Evolutionary conservation across 2,113 vertebrate genomes (phyloP).

Genomic region (Cheilinus undulatus): DNA sequence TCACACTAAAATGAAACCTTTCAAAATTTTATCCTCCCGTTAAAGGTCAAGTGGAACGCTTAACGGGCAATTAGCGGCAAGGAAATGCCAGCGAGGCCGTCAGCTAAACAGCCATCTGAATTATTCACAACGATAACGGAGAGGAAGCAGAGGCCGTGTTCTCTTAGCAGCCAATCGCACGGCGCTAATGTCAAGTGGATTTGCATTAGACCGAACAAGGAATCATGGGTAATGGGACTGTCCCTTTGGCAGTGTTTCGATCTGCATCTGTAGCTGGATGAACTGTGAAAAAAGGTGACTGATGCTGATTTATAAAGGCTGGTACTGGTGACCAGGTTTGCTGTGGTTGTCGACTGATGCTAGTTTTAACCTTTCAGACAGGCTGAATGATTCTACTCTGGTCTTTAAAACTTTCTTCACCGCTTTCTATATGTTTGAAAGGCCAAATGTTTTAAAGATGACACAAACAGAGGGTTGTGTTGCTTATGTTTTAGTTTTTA

Average conservation of each 20-base stretch:
- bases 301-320: slow-evolving; percentile 14
- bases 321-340: not conserved
- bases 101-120: slow-evolving; percentile 52
- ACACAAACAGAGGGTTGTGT: too few species aligned
- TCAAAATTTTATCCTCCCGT: slow-evolving; percentile 22
- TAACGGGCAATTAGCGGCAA: slow-evolving; percentile 66
- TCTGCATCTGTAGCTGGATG: not conserved
- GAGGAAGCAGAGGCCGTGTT: slow-evolving; percentile 25
- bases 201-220: slow-evolving; percentile 20
- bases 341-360: too few species aligned
- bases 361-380: too few species aligned
- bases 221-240: slow-evolving; percentile 47
- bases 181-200: slow-evolving; percentile 52
- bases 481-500: too few species aligned
- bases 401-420: too few species aligned
- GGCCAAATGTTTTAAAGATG: too few species aligned
- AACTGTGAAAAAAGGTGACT: not conserved
- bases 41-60: slow-evolving; percentile 62
- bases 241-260: slow-evolving; percentile 3
- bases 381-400: too few species aligned
- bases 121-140: slow-evolving; percentile 61
- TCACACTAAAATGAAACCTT: slow-evolving; percentile 4
- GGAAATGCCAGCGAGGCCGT: slow-evolving; percentile 56
- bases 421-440: too few species aligned
- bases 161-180: slow-evolving; percentile 48